These are phyloP conservation scores for Empidonax traillii DNA, from an alignment of 2,113 vertebrate species.

Conservation along the genomic window DNA sequence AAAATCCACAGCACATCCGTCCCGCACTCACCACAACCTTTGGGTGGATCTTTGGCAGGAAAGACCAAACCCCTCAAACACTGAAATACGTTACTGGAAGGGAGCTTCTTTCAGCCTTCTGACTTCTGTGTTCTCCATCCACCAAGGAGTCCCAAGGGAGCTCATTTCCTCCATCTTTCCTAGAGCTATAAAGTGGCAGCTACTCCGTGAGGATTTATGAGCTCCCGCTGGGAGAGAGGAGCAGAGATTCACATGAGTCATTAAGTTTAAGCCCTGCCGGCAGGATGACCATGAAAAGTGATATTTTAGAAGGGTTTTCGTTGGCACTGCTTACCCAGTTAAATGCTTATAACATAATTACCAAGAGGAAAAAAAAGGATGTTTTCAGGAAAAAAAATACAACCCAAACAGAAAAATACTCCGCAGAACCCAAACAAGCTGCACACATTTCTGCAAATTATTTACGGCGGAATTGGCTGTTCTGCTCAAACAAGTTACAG, in stretches of 20 bases:
- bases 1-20: background rate
- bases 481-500: background rate
- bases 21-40: background rate
- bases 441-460: background rate
- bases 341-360: constrained; percentile 23
- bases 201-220: background rate
- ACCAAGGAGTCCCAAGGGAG: background rate
- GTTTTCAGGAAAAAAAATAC: background rate
- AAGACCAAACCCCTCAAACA: background rate
- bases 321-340: constrained; percentile 20
- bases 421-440: constrained; percentile 6
- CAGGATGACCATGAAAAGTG: constrained; percentile 3
- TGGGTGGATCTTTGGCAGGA: background rate
- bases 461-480: background rate
- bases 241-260: constrained; percentile 44
- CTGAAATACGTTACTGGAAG: background rate
- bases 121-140: background rate
- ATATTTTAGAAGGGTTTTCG: constrained; percentile 41
- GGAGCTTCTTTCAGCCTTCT: background rate
- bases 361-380: background rate
- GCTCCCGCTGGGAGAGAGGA: background rate
- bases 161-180: constrained; percentile 18
- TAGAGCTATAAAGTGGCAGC: background rate
- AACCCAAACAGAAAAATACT: constrained; percentile 24
- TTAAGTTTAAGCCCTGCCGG: constrained; percentile 13